Conservation (phyloP, 2,113 vertebrate species). For the Rallus limicola region DNA sequence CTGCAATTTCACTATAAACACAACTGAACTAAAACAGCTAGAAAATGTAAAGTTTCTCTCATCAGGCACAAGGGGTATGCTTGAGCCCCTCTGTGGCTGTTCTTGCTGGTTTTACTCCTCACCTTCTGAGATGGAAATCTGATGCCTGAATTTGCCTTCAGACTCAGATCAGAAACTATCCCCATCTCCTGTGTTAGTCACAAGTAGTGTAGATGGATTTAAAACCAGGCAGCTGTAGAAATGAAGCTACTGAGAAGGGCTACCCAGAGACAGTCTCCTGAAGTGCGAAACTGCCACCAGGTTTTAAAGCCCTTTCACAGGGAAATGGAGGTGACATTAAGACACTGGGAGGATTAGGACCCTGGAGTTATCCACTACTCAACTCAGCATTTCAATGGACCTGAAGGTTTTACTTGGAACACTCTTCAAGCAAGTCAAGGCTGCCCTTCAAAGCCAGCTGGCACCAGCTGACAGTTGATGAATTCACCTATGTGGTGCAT, state of each 20-base stretch:
- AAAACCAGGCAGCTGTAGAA: background rate
- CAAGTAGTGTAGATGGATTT: background rate
- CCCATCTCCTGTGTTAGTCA: background rate
- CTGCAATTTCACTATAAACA: background rate
- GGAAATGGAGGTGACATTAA: background rate
- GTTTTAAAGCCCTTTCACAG: background rate
- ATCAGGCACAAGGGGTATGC: background rate
- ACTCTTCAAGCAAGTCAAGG: background rate
- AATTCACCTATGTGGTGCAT: background rate
- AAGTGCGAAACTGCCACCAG: background rate
- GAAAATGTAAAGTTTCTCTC: background rate
- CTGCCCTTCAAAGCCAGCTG: background rate
- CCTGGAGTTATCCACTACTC: background rate
- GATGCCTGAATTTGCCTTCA: background rate
- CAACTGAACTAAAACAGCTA: background rate
- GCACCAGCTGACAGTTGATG: background rate
- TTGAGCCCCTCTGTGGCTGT: background rate
- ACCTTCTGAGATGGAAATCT: background rate
- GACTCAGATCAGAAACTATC: background rate
- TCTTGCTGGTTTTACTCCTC: background rate
- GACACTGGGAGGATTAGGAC: background rate
- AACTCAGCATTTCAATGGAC: background rate
- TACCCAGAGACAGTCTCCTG: background rate
- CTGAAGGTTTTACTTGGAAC: background rate
- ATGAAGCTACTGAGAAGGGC: background rate